Conservation (phyloP, 2,797 vertebrate species). For the Falco naumanni region DNA sequence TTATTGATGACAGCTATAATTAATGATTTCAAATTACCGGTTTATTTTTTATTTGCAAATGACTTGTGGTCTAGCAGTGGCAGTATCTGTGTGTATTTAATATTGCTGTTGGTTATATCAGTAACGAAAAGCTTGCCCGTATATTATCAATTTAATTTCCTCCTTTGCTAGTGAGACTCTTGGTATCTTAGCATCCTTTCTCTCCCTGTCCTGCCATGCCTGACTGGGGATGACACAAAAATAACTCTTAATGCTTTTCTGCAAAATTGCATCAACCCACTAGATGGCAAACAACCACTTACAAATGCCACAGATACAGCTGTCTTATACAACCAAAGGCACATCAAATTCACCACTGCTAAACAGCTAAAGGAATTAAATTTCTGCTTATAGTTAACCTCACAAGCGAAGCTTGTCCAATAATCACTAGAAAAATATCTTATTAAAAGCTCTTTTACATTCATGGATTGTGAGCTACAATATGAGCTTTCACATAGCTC, state of each 20-base stretch:
- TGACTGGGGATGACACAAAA: background rate
- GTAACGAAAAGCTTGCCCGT: rapidly evolving
- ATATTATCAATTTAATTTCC: background rate
- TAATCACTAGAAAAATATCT: background rate
- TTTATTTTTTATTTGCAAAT: background rate
- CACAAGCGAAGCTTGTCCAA: rapidly evolving
- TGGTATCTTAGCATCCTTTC: background rate
- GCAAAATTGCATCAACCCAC: background rate
- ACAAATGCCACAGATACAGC: rapidly evolving
- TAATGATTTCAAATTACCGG: background rate
- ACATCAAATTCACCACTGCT: rapidly evolving
- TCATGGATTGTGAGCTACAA: rapidly evolving
- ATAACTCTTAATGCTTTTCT: background rate
- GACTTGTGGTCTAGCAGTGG: no score
- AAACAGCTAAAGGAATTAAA: background rate
- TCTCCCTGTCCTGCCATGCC: rapidly evolving
- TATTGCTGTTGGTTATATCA: background rate
- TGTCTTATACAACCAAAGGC: rapidly evolving
- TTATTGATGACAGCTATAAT: background rate
- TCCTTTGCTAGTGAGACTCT: background rate
- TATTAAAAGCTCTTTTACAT: background rate
- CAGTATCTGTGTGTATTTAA: background rate
- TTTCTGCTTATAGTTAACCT: background rate
- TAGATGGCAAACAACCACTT: slow-evolving; percentile 36
- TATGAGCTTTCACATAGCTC: rapidly evolving